phyloP scores from a whole-genome alignment of 2,113 vertebrate species.

The Chlamydotis undulata region DNA sequence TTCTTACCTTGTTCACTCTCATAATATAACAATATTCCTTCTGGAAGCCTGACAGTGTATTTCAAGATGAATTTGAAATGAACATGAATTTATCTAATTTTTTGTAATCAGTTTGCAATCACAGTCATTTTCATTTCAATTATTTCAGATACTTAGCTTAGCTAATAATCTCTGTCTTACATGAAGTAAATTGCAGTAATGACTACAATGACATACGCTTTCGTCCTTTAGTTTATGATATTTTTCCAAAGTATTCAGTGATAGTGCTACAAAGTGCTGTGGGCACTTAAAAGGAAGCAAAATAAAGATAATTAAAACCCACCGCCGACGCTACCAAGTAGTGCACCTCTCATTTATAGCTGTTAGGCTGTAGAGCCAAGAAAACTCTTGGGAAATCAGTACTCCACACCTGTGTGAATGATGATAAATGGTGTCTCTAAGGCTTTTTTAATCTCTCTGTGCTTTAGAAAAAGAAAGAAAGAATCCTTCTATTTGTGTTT shows the following conservation, averaged over 20 bases:
- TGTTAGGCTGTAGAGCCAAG: neutral
- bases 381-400: neutral
- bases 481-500: neutral
- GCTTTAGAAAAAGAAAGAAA: neutral
- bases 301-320: neutral
- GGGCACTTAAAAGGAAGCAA: neutral
- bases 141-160: neutral
- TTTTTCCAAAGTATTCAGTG: neutral
- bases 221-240: neutral
- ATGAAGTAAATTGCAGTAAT: neutral
- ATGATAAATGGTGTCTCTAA: neutral
- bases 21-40: neutral
- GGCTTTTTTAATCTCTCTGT: neutral
- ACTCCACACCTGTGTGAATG: neutral
- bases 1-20: neutral
- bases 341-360: neutral
- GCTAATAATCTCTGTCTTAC: neutral
- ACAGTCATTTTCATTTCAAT: neutral
- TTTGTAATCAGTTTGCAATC: neutral
- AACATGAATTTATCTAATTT: neutral
- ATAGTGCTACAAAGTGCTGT: neutral
- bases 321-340: neutral
- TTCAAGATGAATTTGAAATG: neutral
- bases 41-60: neutral
- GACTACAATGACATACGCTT: rapidly evolving